Percentiles rank a stretch among this genome's conserved stretches.
These are phyloP conservation scores for Eupeodes luniger DNA, from an alignment of 2,888 invertebrate genomes.

Conservation along the genomic window DNA sequence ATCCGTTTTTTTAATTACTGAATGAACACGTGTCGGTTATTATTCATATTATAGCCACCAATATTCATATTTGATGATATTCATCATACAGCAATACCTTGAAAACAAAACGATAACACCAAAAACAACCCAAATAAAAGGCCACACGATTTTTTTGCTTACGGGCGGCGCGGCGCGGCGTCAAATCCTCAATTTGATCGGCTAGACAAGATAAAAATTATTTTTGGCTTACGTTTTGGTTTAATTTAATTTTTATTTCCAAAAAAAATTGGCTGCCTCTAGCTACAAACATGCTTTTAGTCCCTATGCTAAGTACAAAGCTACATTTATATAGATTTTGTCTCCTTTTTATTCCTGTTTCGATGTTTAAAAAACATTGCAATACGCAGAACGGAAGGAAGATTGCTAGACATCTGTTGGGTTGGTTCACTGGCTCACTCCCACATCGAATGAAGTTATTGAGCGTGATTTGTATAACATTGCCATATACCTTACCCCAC, in stretches of 20 bases:
- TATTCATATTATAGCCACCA: too few relatives aligned
- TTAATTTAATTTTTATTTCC: conserved; percentile 76
- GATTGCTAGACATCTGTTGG: conserved; percentile 62
- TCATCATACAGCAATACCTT: conserved; percentile 34
- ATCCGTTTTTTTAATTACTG: too few relatives aligned
- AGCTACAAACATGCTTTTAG: conserved; percentile 57
- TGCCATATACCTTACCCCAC: background rate
- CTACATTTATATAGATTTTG: background rate
- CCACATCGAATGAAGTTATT: conserved; percentile 10
- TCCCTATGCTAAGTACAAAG: conserved; percentile 36
- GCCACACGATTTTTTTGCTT: conserved; percentile 63
- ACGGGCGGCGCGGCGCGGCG: conserved; percentile 49
- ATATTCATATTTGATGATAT: conserved; percentile 23
- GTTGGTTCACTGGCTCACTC: conserved; percentile 13
- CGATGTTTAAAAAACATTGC: conserved; percentile 40
- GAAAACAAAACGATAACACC: conserved; percentile 39
- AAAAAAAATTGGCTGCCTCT: conserved; percentile 69
- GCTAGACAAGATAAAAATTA: conserved; percentile 76
- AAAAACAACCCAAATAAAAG: conserved; percentile 5
- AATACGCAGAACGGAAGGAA: conserved; percentile 67
- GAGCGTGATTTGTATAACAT: background rate
- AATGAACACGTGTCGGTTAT: too few relatives aligned
- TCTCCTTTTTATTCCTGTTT: conserved; percentile 15
- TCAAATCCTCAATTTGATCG: conserved; percentile 72
- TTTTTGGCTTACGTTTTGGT: conserved; percentile 76